Conservation (phyloP, 2,888 invertebrate genomes). For the Thecocarcelia acutangulata region DNA sequence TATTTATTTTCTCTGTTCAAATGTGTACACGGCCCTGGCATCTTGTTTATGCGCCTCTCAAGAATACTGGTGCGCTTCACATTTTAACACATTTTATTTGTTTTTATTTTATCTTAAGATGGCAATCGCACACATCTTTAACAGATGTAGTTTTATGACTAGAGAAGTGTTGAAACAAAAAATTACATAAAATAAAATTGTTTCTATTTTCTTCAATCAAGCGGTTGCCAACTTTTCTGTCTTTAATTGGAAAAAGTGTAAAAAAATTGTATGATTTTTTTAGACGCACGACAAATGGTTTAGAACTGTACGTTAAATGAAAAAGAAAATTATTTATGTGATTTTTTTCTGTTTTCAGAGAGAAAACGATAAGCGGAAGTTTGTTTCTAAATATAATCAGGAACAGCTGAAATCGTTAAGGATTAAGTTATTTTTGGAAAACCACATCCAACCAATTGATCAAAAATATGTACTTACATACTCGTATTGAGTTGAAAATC, state of each 20-base stretch:
- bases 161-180: not conserved
- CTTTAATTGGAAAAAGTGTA: no score
- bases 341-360: not conserved
- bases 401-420: constrained; percentile 24
- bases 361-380: constrained; percentile 31
- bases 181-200: constrained; percentile 18
- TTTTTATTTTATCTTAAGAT: not conserved
- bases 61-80: no score
- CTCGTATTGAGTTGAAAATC: no score
- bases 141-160: constrained; percentile 47
- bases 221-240: no score
- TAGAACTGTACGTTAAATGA: constrained; percentile 2
- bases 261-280: not conserved
- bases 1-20: not conserved
- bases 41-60: no score
- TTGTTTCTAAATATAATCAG: constrained; percentile 15
- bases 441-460: no score
- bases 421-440: not conserved
- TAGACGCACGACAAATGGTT: constrained; percentile 24
- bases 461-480: no score
- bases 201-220: not conserved
- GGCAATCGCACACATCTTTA: constrained; percentile 37
- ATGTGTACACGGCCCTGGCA: no score
- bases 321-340: constrained; percentile 16
- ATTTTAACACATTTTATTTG: not conserved